Base-by-base conservation (phyloP, 1,140 invertebrate species). In the Neodiprion pinetum region DNA sequence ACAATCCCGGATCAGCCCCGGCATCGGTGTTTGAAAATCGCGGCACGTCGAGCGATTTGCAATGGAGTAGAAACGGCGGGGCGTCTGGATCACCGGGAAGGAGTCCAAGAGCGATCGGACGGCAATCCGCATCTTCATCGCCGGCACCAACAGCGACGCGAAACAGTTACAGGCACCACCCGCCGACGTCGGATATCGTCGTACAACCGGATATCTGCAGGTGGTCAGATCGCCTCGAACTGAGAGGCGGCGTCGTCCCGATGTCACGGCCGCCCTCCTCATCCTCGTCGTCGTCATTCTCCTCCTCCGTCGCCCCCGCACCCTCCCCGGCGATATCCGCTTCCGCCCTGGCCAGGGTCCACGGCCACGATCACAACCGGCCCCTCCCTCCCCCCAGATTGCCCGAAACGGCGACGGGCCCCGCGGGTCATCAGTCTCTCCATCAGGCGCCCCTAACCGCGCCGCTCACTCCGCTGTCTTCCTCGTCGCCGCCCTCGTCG, bases 361-460 rank as follows among this genome's bases (percentile, higher is more conserved):
- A 83, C 76, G 86, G 85, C 49, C 84, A 85, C 79, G 85, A 84
- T 77, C 86, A 88, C 74, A 86, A 75, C 53, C 77, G 83, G 50
- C 88, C 88, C 67, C 81, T 88, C 70, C 84, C 86, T 71, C 88
- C 88, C n/a, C 82, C 88, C 66, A 81, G 87, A 79, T 80, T 85
- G 23, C 78, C 84, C 67, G 61, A 81, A 81, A 65, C 74, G 74
- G 49, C 79, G 71, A 70, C 75, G 70, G 67, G 71, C 69, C 70
- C 75, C 23, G 74, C 76, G 80, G 28, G n/a, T 61, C 28, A 40
- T 40, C 28, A 2, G 28, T 40, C 28, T 1, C 28, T 40, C 7
- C 65, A 65, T 11, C 12, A 71, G 11, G 78, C 85, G 74, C 87
- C 90, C 73, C 79, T 85, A 74, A 87, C 83, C 47, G 84, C 86